These are phyloP conservation scores for Drosophila baimaii DNA, from an alignment of 1,140 invertebrate species.

Conservation along the genomic window DNA sequence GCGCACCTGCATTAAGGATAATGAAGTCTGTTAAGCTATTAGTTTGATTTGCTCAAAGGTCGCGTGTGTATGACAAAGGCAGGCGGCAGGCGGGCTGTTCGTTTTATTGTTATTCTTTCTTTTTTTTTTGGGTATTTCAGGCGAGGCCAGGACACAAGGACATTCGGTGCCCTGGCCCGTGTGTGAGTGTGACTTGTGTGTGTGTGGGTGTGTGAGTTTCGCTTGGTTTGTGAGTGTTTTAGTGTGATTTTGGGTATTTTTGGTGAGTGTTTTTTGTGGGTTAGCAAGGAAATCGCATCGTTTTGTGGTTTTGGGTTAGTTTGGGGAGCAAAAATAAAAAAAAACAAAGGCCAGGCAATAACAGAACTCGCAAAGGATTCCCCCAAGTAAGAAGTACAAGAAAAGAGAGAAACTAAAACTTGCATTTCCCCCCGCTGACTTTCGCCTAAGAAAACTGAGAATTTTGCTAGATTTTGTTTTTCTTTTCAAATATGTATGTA, in stretches of 20 bases:
- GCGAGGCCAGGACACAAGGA: constrained; percentile 18
- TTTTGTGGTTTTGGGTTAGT: constrained; percentile 26
- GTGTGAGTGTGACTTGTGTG: constrained; percentile 31
- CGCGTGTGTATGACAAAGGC: constrained; percentile 65
- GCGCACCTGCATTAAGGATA: constrained; percentile 87
- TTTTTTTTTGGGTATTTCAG: constrained; percentile 28
- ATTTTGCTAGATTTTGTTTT: constrained; percentile 22
- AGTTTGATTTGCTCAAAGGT: constrained; percentile 62
- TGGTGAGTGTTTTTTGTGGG: background rate
- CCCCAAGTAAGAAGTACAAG: constrained; percentile 1
- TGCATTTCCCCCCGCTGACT: background rate
- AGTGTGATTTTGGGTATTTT: background rate
- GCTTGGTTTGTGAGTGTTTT: constrained; percentile 12
- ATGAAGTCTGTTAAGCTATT: constrained; percentile 83
- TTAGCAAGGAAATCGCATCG: constrained; percentile 36
- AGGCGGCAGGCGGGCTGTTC: constrained; percentile 31
- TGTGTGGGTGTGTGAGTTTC: constrained; percentile 11
- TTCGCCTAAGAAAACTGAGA: constrained; percentile 5
- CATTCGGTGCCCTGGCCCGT: constrained; percentile 22
- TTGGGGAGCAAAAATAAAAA: constrained; percentile 5
- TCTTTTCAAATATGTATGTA: constrained; percentile 21
- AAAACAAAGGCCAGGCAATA: constrained; percentile 30
- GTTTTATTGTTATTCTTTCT: background rate
- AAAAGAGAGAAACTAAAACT: constrained; percentile 3
- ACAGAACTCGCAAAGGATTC: background rate